These are phyloP conservation scores for Crypturellus undulatus DNA, from an alignment of 2,113 vertebrate genomes.

Conservation along the genomic window DNA sequence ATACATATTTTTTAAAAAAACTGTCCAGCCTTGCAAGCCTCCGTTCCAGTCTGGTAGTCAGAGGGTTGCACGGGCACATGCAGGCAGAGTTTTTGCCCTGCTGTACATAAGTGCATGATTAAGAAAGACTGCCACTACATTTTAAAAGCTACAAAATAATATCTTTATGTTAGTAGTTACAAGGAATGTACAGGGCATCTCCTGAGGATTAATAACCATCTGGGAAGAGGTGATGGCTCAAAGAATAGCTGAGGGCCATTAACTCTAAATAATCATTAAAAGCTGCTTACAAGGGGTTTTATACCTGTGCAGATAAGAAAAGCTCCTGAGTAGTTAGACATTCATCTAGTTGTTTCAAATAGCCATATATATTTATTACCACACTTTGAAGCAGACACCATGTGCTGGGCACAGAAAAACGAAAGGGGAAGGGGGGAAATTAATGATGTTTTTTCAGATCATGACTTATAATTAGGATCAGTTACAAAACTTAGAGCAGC, in stretches of 20 bases:
- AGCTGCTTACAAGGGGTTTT: not conserved
- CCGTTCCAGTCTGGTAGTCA: not conserved
- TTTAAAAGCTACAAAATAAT: not conserved
- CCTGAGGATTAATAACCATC: not conserved
- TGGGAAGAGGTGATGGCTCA: not conserved
- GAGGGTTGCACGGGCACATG: not conserved
- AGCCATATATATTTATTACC: not conserved
- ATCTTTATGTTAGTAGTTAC: not conserved
- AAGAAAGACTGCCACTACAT: not conserved
- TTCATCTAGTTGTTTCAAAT: not conserved
- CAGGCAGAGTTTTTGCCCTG: not conserved
- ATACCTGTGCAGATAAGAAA: not conserved
- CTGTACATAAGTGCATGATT: not conserved
- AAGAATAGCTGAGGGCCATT: not conserved
- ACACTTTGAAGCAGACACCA: not conserved
- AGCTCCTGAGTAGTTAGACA: not conserved
- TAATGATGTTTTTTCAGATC: not conserved
- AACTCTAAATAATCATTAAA: not conserved
- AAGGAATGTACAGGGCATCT: not conserved
- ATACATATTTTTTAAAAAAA: not conserved
- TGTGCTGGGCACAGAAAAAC: not conserved
- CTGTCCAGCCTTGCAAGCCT: not conserved
- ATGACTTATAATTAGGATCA: accelerated
- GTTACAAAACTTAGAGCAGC: accelerated
- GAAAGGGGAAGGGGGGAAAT: not conserved